Evolutionary conservation across 2,113 vertebrate species (phyloP), one percentile per base, ranked within the genome.

Genomic region (Gallinago media): DNA sequence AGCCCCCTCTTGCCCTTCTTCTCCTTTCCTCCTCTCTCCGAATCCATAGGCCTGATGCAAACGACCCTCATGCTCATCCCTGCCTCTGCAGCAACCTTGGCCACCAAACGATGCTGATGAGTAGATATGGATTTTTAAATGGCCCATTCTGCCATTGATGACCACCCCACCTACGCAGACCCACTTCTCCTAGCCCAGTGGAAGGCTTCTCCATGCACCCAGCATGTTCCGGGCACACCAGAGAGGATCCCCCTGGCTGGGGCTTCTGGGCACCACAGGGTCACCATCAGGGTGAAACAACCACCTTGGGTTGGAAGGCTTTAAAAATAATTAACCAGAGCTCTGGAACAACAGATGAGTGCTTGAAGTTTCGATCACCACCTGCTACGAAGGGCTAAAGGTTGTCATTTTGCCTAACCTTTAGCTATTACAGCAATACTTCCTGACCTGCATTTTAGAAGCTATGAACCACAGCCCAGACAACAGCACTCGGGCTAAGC

Each of bases 51-150:
- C 27, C 44, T 58, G 36, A 58, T 34, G 67, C 15, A n/a, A 83
- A 76, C 4, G 1, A 26, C 7, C 34, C 31, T 8, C 38, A 9
- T 0, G 7, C 23, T 62, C 0, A 0, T 21, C 54, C 27, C 49
- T 2, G 3, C 55, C 52, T 14, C 44, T 8, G 32, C 89, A 54
- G 46, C 15, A 62, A 36, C 22, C 72, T 10, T 54, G 68, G 36
- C 15, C 72, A 49, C 11, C 11, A 42, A 78, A 56, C 0, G 8
- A 67, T 22, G 61, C 20, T 26, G 46, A 29, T 13, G 46, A 71
- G 42, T 21, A 26, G 31, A 46, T 8, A 34, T 20, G 25, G 47
- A 78, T 82, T 72, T 72, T 72, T 42, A 85, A 88, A 52, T 2
- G 49, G 63, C 25, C 56, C 40, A 2, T 61, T 72, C 66, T 72